Evolutionary conservation across 2,888 invertebrate species (phyloP), one percentile per base, ranked within the genome.

Genomic region (Exephanes ischioxanthus): DNA sequence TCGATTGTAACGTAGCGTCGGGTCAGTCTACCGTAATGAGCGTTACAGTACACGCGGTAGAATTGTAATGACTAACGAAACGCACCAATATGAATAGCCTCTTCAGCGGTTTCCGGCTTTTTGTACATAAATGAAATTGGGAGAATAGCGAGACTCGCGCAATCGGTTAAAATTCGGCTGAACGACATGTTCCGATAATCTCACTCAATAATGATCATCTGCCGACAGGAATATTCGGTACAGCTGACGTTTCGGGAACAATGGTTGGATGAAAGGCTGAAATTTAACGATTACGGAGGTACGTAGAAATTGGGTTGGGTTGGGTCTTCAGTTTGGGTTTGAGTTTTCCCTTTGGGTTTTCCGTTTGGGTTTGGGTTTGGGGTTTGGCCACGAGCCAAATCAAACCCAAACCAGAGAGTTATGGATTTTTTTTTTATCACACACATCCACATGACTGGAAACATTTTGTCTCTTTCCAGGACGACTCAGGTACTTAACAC

Each of bases 201-300:
- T 77, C 72, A 82, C 79, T 77, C 58, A 85, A 85, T 84, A 81
- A 80, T 82, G 67, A 84, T 89, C 86, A 33, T 91, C 82, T 94
- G 91, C 94, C 96, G 96, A 91, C 96, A 98, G 98, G 99, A 99
- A 96, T 99, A 99, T 96, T 98, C 98, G 94, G 98, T 99, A 92
- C 99, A 99, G 95, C 95, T 99, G 93, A 99, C 99, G 90, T 99
- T 99, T 95, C 97, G 99, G 94, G 99, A 99, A 94, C 98, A 99
- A 95, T 99, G 99, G 99, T 95, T 97, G 93, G 99, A 99, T 94
- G 98, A 98, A 94, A 95, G 99, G 91, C 96, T 98, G 88, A 97
- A 97, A 94, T 98, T 98, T 94, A 97, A 98, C 94, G 98, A 98
- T 95, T 97, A 97, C 91, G 97, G 97, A 94, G 97, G 97, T 97